Percentiles rank a stretch among this genome's conserved stretches.
Evolutionary conservation across 2,113 vertebrate genomes (phyloP).

Genomic region (Sitta europaea): DNA sequence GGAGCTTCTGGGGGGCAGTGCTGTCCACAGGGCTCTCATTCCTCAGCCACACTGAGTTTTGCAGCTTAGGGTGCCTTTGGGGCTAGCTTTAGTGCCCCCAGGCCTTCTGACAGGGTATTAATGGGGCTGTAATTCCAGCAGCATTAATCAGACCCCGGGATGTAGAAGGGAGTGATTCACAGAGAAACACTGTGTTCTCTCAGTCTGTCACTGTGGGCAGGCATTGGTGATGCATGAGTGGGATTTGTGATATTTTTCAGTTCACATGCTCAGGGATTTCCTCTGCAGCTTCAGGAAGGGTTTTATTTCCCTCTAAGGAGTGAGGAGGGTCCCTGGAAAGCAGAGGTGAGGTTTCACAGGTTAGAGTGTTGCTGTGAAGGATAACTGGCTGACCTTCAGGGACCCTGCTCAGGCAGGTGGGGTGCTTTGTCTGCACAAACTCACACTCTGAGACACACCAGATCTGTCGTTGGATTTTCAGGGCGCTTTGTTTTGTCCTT

Average conservation of each 20-base stretch:
- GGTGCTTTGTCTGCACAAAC: not conserved
- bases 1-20: not conserved
- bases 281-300: not conserved
- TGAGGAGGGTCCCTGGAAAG: not conserved
- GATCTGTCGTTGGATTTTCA: not conserved
- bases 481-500: not conserved
- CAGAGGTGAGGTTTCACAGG: not conserved
- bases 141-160: slow-evolving; percentile 8
- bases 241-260: not conserved
- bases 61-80: not conserved
- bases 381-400: not conserved
- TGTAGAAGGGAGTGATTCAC: slow-evolving; percentile 24
- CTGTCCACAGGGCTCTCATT: not conserved
- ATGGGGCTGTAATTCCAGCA: not conserved
- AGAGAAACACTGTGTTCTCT: slow-evolving; percentile 8
- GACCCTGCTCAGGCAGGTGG: not conserved
- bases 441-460: not conserved
- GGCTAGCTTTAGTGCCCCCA: not conserved
- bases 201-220: not conserved
- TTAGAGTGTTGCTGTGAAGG: not conserved
- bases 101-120: not conserved
- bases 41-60: not conserved
- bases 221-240: not conserved
- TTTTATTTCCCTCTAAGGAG: not conserved
- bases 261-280: slow-evolving; percentile 6